These are phyloP conservation scores for Eulimnadia texana DNA, from an alignment of 1,140 invertebrate genomes.

Conservation along the genomic window DNA sequence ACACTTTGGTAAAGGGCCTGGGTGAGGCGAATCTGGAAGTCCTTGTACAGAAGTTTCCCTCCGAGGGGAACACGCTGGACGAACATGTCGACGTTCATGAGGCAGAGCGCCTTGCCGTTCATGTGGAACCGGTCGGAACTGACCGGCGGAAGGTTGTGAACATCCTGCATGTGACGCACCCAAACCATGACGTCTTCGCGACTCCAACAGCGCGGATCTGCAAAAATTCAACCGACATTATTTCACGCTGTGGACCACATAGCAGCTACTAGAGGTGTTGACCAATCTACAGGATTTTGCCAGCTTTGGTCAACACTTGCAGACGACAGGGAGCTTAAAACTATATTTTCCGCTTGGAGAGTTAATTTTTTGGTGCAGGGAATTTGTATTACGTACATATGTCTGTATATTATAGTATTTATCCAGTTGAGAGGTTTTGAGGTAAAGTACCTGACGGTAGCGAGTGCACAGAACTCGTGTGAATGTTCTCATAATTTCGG, in stretches of 20 bases:
- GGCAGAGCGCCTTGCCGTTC: conserved; percentile 60
- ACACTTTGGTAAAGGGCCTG: conserved; percentile 27
- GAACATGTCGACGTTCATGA: conserved; percentile 60
- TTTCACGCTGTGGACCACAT: too few species aligned
- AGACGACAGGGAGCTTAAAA: too few species aligned
- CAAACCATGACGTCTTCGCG: conserved; percentile 47
- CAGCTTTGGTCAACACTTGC: too few species aligned
- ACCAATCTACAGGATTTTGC: too few species aligned
- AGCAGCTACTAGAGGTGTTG: too few species aligned
- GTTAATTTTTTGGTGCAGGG: background rate
- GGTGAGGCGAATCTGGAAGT: conserved; percentile 33
- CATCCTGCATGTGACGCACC: conserved; percentile 40
- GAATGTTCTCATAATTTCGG: background rate
- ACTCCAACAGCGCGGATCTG: conserved; percentile 53
- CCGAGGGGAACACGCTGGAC: conserved; percentile 47
- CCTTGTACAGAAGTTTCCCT: conserved; percentile 47
- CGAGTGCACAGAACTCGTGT: background rate
- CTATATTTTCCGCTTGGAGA: too few species aligned
- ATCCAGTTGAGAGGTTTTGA: background rate
- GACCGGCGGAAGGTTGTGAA: conserved; percentile 41
- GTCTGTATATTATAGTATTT: background rate
- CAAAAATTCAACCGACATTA: conserved; percentile 22
- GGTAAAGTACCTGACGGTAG: background rate
- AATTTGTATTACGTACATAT: background rate
- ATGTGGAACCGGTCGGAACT: conserved; percentile 47